These are phyloP conservation scores for Sphenopsis melanotis DNA, from an alignment of 2,797 vertebrate genomes.

Conservation along the genomic window DNA sequence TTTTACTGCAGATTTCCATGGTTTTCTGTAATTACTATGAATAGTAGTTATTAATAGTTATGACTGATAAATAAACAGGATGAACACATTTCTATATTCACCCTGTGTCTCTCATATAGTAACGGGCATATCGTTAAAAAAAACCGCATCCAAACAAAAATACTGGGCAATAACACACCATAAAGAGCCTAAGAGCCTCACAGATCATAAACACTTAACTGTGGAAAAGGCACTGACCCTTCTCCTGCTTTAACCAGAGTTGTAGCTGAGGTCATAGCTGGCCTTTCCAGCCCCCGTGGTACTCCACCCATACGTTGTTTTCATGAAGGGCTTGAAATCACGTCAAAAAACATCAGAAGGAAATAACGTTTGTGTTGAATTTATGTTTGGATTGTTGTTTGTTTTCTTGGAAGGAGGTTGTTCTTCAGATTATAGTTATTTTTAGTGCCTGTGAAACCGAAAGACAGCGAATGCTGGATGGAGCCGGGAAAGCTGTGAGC, in stretches of 20 bases:
- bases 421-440: conserved; percentile 34
- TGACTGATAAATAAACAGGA: not conserved
- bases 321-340: conserved; percentile 48
- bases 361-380: conserved; percentile 20
- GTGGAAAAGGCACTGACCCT: not conserved
- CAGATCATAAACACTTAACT: not conserved
- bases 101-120: not conserved
- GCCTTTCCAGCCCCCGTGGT: not conserved
- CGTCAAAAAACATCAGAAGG: conserved; percentile 38
- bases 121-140: not conserved
- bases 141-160: fast-evolving
- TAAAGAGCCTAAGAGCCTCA: not conserved
- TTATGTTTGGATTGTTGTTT: conserved; percentile 26
- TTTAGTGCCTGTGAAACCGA: conserved; percentile 24
- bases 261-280: conserved; percentile 56
- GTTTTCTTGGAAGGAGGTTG: conserved; percentile 24
- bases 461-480: not conserved
- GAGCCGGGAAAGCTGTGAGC: not conserved
- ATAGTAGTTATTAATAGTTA: not conserved
- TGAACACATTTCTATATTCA: not conserved
- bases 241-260: not conserved
- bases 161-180: not conserved
- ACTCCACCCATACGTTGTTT: conserved; percentile 64
- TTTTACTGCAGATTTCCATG: not conserved
- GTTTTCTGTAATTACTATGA: not conserved